These are phyloP conservation scores for Anarsia innoxiella DNA, from an alignment of 2,888 invertebrate species.

Conservation along the genomic window DNA sequence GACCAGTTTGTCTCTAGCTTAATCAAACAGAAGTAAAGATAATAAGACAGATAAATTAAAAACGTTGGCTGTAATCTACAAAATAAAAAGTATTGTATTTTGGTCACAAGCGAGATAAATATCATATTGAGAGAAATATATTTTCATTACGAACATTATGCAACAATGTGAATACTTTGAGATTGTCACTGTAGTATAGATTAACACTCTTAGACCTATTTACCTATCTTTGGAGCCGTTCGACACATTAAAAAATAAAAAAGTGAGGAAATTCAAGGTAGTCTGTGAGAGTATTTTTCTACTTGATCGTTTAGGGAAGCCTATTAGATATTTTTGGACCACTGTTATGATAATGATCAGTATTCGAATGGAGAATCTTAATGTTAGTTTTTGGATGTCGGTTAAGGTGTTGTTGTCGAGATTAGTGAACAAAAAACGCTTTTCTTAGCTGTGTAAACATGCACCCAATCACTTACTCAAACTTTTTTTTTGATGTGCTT, in stretches of 20 bases:
- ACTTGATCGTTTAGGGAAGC: conserved; percentile 70
- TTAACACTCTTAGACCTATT: conserved; percentile 66
- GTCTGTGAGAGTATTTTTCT: conserved; percentile 72
- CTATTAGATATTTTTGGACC: conserved; percentile 75
- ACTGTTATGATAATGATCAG: conserved; percentile 71
- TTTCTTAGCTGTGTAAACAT: conserved; percentile 48
- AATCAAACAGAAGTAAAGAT: not conserved
- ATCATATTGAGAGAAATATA: conserved; percentile 13
- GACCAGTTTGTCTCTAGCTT: not conserved
- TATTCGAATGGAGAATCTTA: conserved; percentile 52
- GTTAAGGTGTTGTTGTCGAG: conserved; percentile 45
- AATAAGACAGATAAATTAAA: not conserved
- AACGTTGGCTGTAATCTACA: not conserved
- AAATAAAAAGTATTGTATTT: conserved; percentile 3
- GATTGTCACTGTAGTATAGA: conserved; percentile 64
- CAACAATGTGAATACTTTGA: conserved; percentile 46
- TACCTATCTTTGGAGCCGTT: conserved; percentile 44
- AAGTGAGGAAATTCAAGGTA: conserved; percentile 50
- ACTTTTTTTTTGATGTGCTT: conserved; percentile 21
- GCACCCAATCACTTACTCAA: conserved; percentile 34
- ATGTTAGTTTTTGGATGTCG: conserved; percentile 59
- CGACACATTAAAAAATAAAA: conserved; percentile 34
- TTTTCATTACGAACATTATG: conserved; percentile 54
- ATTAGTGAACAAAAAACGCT: conserved; percentile 45
- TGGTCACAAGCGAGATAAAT: not conserved